These are phyloP conservation scores for Carlito syrichta DNA, from an alignment of 2,113 vertebrate genomes.

Conservation along the genomic window DNA sequence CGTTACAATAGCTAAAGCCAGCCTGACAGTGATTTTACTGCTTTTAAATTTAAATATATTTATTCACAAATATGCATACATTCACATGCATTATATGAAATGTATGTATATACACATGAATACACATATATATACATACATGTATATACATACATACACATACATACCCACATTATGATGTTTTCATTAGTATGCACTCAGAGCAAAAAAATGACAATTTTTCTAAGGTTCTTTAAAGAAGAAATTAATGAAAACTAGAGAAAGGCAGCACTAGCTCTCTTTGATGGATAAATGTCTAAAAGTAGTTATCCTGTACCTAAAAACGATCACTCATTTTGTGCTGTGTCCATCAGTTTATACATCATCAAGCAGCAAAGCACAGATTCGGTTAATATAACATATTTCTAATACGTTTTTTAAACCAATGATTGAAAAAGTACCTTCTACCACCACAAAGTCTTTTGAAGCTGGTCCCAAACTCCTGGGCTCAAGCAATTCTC, in stretches of 20 bases:
- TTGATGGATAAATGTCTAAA: neutral
- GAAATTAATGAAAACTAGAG: neutral
- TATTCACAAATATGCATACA: neutral
- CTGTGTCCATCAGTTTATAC: neutral
- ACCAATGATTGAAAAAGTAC: neutral
- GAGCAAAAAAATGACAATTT: neutral
- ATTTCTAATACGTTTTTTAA: neutral
- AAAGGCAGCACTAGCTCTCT: neutral
- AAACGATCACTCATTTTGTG: neutral
- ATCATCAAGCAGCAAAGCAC: neutral
- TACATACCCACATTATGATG: no score
- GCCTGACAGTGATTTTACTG: neutral
- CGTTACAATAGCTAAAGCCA: neutral
- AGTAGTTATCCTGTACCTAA: neutral
- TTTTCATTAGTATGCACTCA: neutral
- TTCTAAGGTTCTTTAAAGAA: neutral
- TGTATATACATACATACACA: neutral
- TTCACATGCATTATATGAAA: neutral
- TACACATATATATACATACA: neutral
- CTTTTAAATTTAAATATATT: neutral
- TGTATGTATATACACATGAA: neutral
- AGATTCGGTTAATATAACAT: neutral
- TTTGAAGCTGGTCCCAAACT: no score
- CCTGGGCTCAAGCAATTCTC: no score
- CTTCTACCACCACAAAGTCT: neutral